phyloP scores from a whole-genome alignment of 2,797 vertebrate genomes.

The Picus viridis region DNA sequence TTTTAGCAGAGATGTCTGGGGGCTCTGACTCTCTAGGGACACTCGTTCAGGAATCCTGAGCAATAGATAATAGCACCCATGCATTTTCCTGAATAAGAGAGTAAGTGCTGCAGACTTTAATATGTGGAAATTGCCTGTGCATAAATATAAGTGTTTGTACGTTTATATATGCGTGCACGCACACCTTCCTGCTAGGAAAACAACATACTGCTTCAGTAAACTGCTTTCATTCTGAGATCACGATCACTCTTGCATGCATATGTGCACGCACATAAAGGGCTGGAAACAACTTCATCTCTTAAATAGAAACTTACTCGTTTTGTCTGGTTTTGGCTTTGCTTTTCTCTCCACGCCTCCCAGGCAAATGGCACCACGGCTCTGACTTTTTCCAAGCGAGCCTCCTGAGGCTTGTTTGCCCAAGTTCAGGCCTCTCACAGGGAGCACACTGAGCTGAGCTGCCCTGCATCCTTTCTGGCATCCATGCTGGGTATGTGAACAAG shows the following conservation, averaged over 20 bases:
- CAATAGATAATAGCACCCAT: background rate
- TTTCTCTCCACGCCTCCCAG: constrained; percentile 62
- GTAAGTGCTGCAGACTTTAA: background rate
- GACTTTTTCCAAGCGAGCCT: constrained; percentile 45
- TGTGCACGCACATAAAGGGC: constrained; percentile 40
- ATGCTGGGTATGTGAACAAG: background rate
- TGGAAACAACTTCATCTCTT: constrained; percentile 8
- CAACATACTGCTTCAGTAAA: constrained; percentile 34
- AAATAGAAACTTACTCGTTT: constrained; percentile 7
- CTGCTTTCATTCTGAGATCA: constrained; percentile 41
- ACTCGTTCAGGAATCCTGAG: background rate
- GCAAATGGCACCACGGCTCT: constrained; percentile 60
- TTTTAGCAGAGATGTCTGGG: rapidly evolving
- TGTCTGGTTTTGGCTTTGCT: constrained; percentile 36
- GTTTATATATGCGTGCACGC: too few relatives aligned
- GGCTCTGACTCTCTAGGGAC: background rate
- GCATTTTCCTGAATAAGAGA: background rate
- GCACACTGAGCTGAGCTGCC: constrained; percentile 7
- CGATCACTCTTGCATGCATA: constrained; percentile 50
- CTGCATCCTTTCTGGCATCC: background rate
- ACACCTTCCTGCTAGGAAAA: background rate
- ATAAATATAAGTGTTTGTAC: background rate
- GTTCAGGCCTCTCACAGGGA: constrained; percentile 47
- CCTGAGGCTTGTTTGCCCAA: constrained; percentile 44
- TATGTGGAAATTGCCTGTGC: background rate